Conservation (phyloP, 2,113 vertebrate genomes). For the Nothobranchius kuhntae region DNA sequence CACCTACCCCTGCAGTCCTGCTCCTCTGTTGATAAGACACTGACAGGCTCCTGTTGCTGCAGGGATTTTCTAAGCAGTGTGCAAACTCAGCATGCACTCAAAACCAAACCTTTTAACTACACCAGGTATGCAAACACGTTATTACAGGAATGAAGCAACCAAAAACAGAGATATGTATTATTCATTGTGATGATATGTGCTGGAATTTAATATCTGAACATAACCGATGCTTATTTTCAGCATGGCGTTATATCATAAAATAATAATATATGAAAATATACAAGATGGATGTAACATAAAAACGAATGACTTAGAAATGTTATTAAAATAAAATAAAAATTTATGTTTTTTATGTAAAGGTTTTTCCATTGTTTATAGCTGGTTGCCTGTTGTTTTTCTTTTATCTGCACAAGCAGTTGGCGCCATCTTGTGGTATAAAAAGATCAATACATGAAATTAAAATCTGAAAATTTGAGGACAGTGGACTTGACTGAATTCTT, state of each 20-base stretch:
- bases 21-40: slow-evolving; percentile 3
- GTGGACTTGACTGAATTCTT: too few species aligned
- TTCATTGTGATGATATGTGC: not conserved
- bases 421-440: slow-evolving; percentile 44
- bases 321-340: not conserved
- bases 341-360: not conserved
- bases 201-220: not conserved
- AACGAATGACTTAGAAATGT: not conserved
- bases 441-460: slow-evolving; percentile 16
- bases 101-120: not conserved
- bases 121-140: not conserved
- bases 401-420: not conserved
- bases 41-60: slow-evolving; percentile 6
- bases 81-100: not conserved
- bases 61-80: not conserved
- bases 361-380: not conserved
- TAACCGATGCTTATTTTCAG: not conserved
- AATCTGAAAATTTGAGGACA: not conserved
- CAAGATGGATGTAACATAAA: too few species aligned
- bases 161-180: not conserved
- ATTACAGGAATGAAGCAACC: not conserved
- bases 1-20: slow-evolving; percentile 19
- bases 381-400: not conserved
- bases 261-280: not conserved
- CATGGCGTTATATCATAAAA: not conserved